Evolutionary conservation across 64 coral and sea anemone genomes (phyloP), one percentile per base, ranked within the genome.

Genomic region (Montipora cactus): DNA sequence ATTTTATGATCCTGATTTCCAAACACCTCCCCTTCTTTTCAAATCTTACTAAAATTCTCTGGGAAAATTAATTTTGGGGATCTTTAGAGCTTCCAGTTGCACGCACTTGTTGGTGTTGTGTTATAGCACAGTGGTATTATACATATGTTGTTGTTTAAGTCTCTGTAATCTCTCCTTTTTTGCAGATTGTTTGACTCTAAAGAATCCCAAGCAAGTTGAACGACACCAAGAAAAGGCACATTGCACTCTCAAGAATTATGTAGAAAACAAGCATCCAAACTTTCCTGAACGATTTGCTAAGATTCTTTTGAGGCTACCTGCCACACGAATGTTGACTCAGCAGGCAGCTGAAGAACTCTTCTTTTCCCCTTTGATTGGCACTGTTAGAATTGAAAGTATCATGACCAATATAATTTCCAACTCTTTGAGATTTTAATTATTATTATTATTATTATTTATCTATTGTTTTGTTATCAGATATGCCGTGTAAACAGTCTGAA

Each of bases 361-460:
- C 71, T 97, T 97, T 75, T 77, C 93, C n/a, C 93, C 93, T 21
- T 74, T 97, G 45, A 94, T 97, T 48, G 96, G 96, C 14, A 95
- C 82, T 49, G 93, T 97, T 16, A 89, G 80, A 58, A 97, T 97
- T 19, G 93, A 94, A 68, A 93, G 91, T 57, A 97, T 97, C 18
- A 97, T 97, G 96, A 93, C 90, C 61, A 95, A 97, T 21, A 97
- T 97, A 10, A 90, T 97, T 49, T 88, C 87, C 49, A 89, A 92
- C 20, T 92, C 96, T 4, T 68, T 89, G 61, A 73, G 89, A 67
- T 95, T 92, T 67, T 95, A 81, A 81, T 77, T 61, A 11, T 13
- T 64, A 4, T 14, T 64, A 4, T 15, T 64, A 16, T 12, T 64
- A 15, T 64, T 12, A 55, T 55, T 55, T 5, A 55, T 55, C 52